phyloP scores from a whole-genome alignment of 2,113 vertebrate genomes.

The Macheiramphus alcinus region DNA sequence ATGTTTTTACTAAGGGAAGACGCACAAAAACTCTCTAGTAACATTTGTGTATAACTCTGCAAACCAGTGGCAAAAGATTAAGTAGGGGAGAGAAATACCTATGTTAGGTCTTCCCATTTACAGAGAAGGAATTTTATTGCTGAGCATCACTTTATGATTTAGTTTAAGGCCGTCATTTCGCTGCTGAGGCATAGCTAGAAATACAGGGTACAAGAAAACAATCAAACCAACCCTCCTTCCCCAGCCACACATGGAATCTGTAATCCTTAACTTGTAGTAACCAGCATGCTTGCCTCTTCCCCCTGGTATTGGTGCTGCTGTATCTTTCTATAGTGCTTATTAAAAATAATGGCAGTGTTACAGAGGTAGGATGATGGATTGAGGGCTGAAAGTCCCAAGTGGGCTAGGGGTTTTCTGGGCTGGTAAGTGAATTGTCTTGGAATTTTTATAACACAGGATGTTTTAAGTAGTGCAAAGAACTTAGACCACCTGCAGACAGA shows the following conservation, averaged over 20 bases:
- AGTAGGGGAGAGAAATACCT: background rate
- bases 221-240: background rate
- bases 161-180: background rate
- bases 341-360: conserved; percentile 59
- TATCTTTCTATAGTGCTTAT: conserved; percentile 50
- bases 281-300: background rate
- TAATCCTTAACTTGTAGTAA: background rate
- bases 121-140: background rate
- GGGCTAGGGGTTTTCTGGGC: background rate
- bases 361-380: conserved; percentile 35
- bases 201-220: background rate
- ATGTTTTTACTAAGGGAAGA: background rate
- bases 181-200: background rate
- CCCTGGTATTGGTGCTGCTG: background rate
- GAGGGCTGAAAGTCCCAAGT: background rate
- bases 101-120: background rate
- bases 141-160: background rate
- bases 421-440: conserved; percentile 40
- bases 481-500: background rate
- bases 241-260: background rate
- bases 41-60: background rate
- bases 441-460: conserved; percentile 13
- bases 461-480: background rate
- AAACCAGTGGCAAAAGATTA: background rate
- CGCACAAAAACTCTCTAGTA: background rate